These are phyloP conservation scores for Pyxicephalus adspersus DNA, from an alignment of 2,113 vertebrate species.

Conservation along the genomic window DNA sequence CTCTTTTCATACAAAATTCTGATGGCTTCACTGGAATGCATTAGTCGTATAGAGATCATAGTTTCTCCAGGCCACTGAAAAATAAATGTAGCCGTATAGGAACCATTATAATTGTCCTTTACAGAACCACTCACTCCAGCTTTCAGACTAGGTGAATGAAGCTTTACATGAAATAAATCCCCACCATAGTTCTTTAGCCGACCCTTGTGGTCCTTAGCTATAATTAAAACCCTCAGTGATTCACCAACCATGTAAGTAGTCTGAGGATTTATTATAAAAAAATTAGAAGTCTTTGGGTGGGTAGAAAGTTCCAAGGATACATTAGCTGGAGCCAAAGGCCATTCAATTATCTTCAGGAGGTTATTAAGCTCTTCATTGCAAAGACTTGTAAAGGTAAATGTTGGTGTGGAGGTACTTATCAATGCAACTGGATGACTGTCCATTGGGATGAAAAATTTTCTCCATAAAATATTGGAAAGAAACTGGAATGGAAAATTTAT, in stretches of 20 bases:
- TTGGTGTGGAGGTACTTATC: no score
- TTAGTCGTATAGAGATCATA: slow-evolving; percentile 13
- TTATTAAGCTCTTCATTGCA: background rate
- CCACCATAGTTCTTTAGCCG: slow-evolving; percentile 6
- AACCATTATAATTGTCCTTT: slow-evolving; percentile 2
- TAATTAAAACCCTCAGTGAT: slow-evolving; percentile 7
- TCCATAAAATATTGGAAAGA: no score
- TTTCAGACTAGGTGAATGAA: slow-evolving; percentile 29
- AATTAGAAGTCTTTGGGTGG: background rate
- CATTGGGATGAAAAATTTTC: no score
- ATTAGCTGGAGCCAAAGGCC: background rate
- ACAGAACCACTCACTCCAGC: slow-evolving; percentile 31
- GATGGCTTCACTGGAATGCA: slow-evolving; percentile 23
- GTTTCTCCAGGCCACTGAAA: slow-evolving; percentile 19
- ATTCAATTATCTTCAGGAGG: slow-evolving; percentile 1
- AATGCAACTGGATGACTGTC: no score
- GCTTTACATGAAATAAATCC: slow-evolving; percentile 19
- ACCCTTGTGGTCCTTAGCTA: slow-evolving; percentile 5
- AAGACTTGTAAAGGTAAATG: no score
- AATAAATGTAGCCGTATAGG: slow-evolving; percentile 21
- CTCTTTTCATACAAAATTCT: slow-evolving; percentile 13
- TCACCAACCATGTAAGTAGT: slow-evolving; percentile 13
- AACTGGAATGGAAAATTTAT: no score
- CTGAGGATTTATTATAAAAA: background rate
- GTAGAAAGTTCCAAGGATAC: background rate